Evolutionary conservation across 2,113 vertebrate genomes (phyloP), one percentile per base, ranked within the genome.

Genomic region (Cyprinodon brontotheroides): DNA sequence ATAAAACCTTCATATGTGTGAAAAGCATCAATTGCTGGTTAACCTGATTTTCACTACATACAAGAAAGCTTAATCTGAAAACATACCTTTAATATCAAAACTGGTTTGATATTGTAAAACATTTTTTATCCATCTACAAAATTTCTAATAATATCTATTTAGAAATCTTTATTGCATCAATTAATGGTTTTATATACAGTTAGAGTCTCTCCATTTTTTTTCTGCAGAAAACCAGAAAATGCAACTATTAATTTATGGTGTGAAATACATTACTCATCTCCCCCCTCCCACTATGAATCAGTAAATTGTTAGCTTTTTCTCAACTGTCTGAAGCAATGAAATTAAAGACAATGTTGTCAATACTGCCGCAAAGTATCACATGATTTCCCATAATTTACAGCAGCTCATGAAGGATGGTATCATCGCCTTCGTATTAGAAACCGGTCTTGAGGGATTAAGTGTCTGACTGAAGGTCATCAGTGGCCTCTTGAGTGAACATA

Each of bases 391-490:
- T 80, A 77, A 81, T 85, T 91, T 82, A 53, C 74, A 77, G 12
- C 77, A 76, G 84, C 78, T 82, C 76, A 63, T 67, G 10, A 68
- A 86, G 79, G 80, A 84, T 4, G 60, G 73, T 80, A 76, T 90
- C 86, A 87, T 87, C 81, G 66, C 80, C 84, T 76, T 50, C 53
- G 80, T 84, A 90, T 91, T 86, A 90, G 87, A 91, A 89, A 70
- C 66, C 68, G n/a, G 74, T 78, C 80, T 82, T 87, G 80, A 77
- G 84, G 86, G 88, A 87, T 89, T 86, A 86, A 85, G 91, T 90
- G 88, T 89, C 91, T 64, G 82, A 29, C 22, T 91, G 92, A 94
- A 92, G 92, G 92, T 94, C 90, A 90, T 78, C 84, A 12, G 72
- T 53, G 68, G 74, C 74, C 86, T 86, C 80, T 72, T 69, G 85